These are phyloP conservation scores for Neomonachus schauinslandi DNA, from an alignment of 2,113 vertebrate genomes.

Conservation along the genomic window DNA sequence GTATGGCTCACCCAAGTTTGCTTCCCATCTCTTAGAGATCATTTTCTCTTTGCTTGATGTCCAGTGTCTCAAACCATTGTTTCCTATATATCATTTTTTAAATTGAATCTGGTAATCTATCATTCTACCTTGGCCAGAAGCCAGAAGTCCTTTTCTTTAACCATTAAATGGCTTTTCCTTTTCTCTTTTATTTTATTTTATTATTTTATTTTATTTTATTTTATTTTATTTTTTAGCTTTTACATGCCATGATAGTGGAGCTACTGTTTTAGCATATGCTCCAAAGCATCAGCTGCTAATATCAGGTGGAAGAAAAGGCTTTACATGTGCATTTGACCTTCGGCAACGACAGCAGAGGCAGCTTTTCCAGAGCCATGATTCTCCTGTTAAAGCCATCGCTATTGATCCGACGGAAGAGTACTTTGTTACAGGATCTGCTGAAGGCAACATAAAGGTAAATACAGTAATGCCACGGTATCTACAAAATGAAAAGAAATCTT, in stretches of 20 bases:
- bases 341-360: conserved; percentile 92
- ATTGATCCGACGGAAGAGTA: conserved; percentile 94
- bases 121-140: background rate
- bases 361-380: conserved; percentile 98
- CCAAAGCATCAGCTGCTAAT: conserved; percentile 95
- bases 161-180: conserved; percentile 20
- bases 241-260: conserved; percentile 95
- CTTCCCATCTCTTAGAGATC: background rate
- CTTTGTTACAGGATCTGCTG: conserved; percentile 97
- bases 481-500: background rate
- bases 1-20: background rate
- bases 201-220: background rate
- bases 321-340: conserved; percentile 95
- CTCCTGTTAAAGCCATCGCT: conserved; percentile 95
- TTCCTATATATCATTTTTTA: conserved; percentile 6
- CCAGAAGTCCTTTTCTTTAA: background rate
- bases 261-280: conserved; percentile 95
- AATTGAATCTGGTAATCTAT: background rate
- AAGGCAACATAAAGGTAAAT: conserved; percentile 97
- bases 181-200: background rate
- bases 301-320: conserved; percentile 96
- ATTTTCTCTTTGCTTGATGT: background rate
- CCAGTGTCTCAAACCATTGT: background rate
- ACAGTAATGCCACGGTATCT: background rate
- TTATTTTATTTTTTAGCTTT: conserved; percentile 90